Conservation (phyloP, 2,113 vertebrate genomes). For the Peromyscus polionotus region DNA sequence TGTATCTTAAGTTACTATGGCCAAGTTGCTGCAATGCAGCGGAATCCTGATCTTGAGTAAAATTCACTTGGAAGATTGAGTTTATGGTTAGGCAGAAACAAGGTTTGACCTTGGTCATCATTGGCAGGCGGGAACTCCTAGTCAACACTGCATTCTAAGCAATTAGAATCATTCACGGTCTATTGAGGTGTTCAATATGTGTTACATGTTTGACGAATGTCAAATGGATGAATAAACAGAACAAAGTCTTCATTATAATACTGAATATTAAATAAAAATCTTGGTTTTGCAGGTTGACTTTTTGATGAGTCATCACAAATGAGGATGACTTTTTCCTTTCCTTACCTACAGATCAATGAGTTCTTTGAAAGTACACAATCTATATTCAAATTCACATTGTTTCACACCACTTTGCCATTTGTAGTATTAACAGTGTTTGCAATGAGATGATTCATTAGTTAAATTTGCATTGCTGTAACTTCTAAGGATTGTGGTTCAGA, state of each 20-base stretch:
- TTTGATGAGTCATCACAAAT: slow-evolving; percentile 19
- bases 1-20: background rate
- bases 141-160: background rate
- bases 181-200: background rate
- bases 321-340: background rate
- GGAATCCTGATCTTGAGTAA: background rate
- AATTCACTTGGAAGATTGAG: background rate
- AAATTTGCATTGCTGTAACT: background rate
- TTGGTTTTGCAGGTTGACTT: background rate
- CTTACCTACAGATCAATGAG: background rate
- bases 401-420: background rate
- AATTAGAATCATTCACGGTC: background rate
- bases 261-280: background rate
- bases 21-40: background rate
- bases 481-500: background rate
- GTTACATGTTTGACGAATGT: background rate
- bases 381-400: slow-evolving; percentile 27
- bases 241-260: background rate
- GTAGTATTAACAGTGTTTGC: background rate
- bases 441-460: background rate
- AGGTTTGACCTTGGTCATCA: background rate
- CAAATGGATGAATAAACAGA: background rate
- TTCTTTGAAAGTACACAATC: background rate
- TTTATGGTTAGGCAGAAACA: background rate
- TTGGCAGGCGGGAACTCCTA: background rate